Conservation (phyloP, 2,797 vertebrate genomes). For the Sphenopsis melanotis region DNA sequence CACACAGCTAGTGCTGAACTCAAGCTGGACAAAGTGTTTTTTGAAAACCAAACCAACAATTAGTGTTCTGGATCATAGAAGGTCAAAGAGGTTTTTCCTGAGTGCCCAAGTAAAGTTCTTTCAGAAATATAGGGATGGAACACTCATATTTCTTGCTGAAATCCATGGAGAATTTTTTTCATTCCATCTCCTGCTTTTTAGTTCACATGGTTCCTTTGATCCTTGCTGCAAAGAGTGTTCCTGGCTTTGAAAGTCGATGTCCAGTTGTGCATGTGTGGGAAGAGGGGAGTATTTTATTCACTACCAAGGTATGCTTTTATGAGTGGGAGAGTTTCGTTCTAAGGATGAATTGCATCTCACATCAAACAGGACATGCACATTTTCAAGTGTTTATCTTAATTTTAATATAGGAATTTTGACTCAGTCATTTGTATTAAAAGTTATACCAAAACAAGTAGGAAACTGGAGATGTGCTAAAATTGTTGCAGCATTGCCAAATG, state of each 20-base stretch:
- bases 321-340: background rate
- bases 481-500: background rate
- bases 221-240: background rate
- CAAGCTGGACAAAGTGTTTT: background rate
- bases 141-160: background rate
- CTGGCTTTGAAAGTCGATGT: conserved; percentile 5
- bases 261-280: conserved; percentile 21
- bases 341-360: background rate
- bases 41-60: background rate
- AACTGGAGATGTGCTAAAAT: background rate
- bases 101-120: background rate
- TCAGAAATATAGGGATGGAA: background rate
- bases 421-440: background rate
- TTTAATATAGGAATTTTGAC: background rate
- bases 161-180: background rate
- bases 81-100: background rate
- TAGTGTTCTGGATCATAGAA: background rate
- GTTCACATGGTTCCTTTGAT: conserved; percentile 17
- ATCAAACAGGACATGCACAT: background rate
- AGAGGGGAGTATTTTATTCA: background rate
- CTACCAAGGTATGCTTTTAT: conserved; percentile 34
- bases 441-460: background rate
- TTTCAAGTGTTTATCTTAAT: background rate
- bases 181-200: background rate
- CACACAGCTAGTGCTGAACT: background rate